Percentiles rank a stretch among this genome's conserved stretches.
Evolutionary conservation across 2,113 vertebrate species (phyloP).

Genomic region (Anthoscopus minutus): DNA sequence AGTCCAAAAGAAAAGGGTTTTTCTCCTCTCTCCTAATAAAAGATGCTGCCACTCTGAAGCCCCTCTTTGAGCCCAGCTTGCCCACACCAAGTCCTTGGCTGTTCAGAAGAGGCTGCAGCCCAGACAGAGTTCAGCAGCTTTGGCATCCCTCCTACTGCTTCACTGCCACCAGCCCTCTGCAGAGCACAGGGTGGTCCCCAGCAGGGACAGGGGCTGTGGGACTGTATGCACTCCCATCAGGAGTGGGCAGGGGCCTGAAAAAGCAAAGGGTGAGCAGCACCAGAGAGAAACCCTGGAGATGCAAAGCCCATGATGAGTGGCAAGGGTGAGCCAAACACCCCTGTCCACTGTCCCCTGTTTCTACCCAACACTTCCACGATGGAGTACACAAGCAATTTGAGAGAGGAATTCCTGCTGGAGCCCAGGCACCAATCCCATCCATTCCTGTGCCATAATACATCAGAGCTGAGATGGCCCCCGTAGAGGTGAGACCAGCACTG

Average conservation of each 20-base stretch:
- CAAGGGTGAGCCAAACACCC: not conserved
- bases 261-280: not conserved
- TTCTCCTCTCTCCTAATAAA: not conserved
- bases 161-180: not conserved
- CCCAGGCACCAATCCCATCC: not conserved
- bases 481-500: not conserved
- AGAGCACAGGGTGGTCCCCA: fast-evolving
- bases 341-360: not conserved
- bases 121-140: not conserved
- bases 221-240: fast-evolving
- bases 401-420: not conserved
- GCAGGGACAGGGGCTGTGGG: not conserved
- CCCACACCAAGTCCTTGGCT: not conserved
- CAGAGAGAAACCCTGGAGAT: not conserved
- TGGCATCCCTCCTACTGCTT: not conserved
- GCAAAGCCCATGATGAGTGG: not conserved
- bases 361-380: not conserved
- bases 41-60: not conserved
- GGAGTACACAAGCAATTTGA: not conserved
- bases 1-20: not conserved
- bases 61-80: not conserved
- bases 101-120: not conserved
- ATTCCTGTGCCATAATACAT: not conserved
- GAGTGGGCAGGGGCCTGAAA: not conserved
- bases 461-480: not conserved